A percentile compares a stretch with the other conserved stretches of the same genome.
These are phyloP conservation scores for Coelinius sp. DNA, from an alignment of 2,888 invertebrate genomes.

Conservation along the genomic window DNA sequence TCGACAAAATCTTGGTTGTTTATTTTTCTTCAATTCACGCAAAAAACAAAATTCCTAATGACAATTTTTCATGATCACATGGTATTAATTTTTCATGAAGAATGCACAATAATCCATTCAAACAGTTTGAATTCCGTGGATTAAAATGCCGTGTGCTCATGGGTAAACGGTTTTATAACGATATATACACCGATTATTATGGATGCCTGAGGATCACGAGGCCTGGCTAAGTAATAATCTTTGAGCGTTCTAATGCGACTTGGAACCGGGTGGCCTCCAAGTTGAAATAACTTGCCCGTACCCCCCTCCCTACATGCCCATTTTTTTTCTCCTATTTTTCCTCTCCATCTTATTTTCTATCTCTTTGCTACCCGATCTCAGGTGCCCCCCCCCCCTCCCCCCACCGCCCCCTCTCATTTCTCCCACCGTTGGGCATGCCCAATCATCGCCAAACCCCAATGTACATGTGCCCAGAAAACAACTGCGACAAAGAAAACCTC, in stretches of 20 bases:
- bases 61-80: conserved; percentile 32
- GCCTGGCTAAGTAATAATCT: conserved; percentile 67
- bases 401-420: background rate
- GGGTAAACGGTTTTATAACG: conserved; percentile 21
- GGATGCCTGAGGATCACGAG: conserved; percentile 67
- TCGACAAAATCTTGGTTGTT: too few relatives aligned
- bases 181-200: conserved; percentile 59
- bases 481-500: conserved; percentile 10
- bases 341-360: conserved; percentile 22
- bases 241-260: conserved; percentile 68
- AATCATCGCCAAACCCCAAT: conserved; percentile 33
- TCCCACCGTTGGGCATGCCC: background rate
- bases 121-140: conserved; percentile 14
- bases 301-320: conserved; percentile 37
- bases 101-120: conserved; percentile 23
- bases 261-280: conserved; percentile 68
- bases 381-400: background rate
- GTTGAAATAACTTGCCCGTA: conserved; percentile 57
- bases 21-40: too few relatives aligned
- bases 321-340: conserved; percentile 40
- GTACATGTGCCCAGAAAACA: conserved; percentile 33
- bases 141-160: conserved; percentile 9
- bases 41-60: too few relatives aligned
- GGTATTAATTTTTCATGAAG: conserved; percentile 34
- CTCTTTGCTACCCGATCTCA: conserved; percentile 37